phyloP scores from a whole-genome alignment of 30 jellyfish, hydroid and myxozoan species.

The Aurelia coerulea region DNA sequence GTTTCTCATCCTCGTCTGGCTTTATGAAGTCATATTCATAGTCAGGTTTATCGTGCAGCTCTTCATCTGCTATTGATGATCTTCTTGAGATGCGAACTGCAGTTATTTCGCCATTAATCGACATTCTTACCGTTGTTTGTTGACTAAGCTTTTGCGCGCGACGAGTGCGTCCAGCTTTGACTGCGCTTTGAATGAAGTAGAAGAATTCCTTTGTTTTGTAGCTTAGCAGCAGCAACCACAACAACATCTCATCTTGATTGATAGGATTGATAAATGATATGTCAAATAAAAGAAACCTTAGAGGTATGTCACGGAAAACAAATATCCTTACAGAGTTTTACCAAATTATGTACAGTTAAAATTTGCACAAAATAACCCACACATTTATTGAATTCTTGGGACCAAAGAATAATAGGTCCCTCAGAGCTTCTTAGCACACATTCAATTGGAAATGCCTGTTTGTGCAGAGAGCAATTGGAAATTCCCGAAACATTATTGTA shows the following conservation, averaged over 20 bases:
- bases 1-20: slow-evolving; percentile 22
- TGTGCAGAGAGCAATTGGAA: no score
- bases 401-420: no score
- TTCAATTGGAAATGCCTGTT: no score
- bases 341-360: no score
- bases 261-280: no score
- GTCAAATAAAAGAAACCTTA: no score
- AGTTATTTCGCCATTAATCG: slow-evolving; percentile 63
- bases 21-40: neutral
- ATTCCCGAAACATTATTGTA: no score
- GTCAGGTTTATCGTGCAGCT: neutral
- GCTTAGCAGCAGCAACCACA: slow-evolving; percentile 56
- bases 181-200: neutral
- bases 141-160: neutral
- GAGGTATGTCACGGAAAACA: no score
- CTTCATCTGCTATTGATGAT: slow-evolving; percentile 32
- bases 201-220: neutral
- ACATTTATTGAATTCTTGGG: no score
- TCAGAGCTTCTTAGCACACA: no score
- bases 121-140: slow-evolving; percentile 11
- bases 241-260: slow-evolving; percentile 1
- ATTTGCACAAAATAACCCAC: no score
- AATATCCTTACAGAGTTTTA: no score
- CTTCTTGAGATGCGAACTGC: slow-evolving; percentile 66
- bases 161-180: neutral